These are phyloP conservation scores for Pelusios castaneus DNA, from an alignment of 2,113 vertebrate species.

Conservation along the genomic window DNA sequence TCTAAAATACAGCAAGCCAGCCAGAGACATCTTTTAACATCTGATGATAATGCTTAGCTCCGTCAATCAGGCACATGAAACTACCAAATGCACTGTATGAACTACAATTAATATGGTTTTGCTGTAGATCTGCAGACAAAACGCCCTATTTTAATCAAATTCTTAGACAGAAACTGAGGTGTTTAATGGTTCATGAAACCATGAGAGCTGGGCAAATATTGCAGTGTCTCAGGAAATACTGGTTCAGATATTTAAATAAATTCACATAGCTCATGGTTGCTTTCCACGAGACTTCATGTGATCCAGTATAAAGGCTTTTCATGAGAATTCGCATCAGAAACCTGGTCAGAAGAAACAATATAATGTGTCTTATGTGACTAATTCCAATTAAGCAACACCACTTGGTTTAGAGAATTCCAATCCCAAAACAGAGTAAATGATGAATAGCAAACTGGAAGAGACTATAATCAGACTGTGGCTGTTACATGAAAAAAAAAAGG, in stretches of 20 bases:
- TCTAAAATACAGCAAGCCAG: conserved; percentile 44
- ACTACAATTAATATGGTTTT: neutral
- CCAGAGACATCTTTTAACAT: conserved; percentile 57
- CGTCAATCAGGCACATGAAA: conserved; percentile 70
- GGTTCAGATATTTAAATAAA: conserved; percentile 55
- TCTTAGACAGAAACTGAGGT: neutral
- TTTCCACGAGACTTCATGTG: conserved; percentile 27
- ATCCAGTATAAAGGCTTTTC: conserved; percentile 40
- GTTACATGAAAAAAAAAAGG: neutral
- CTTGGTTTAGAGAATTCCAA: neutral
- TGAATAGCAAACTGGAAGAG: neutral
- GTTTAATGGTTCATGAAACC: conserved; percentile 38
- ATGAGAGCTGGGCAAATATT: conserved; percentile 54
- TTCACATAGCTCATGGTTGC: conserved; percentile 11
- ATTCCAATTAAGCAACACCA: neutral
- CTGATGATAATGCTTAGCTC: conserved; percentile 52
- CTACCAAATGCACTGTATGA: conserved; percentile 19
- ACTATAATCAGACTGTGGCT: neutral
- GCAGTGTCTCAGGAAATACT: conserved; percentile 52
- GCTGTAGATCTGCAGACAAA: conserved; percentile 26
- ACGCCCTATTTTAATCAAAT: conserved; percentile 25
- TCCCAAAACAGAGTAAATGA: neutral
- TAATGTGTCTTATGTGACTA: neutral
- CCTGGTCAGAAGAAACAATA: neutral
- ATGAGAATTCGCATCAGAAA: neutral